A percentile compares a stretch with the other conserved stretches of the same genome.
Conservation (phyloP, 1,140 invertebrate species). For the Yoshiicerus persimilis region DNA sequence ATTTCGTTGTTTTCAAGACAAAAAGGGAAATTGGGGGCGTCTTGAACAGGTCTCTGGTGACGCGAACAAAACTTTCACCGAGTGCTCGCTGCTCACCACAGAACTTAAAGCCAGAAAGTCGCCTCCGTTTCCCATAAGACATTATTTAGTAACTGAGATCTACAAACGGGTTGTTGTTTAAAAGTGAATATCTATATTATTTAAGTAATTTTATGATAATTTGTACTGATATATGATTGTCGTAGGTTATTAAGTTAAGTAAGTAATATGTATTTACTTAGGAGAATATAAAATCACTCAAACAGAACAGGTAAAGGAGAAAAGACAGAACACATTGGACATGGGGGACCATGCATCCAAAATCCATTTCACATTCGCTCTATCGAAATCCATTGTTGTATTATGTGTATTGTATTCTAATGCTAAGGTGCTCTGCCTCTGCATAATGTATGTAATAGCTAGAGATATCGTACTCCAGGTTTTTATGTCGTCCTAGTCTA, state of each 20-base stretch:
- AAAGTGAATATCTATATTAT: background rate
- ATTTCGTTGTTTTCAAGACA: background rate
- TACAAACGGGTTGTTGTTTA: conserved; percentile 10
- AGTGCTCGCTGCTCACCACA: background rate
- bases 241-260: background rate
- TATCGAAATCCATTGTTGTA: conserved; percentile 14
- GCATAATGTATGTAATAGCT: background rate
- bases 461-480: background rate
- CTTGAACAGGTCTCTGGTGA: background rate
- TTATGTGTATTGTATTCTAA: background rate
- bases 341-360: background rate
- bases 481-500: background rate
- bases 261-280: background rate
- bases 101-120: background rate
- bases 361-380: conserved; percentile 9
- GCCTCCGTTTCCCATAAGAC: background rate
- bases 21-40: background rate
- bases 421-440: background rate
- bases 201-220: background rate
- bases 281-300: background rate
- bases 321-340: conserved; percentile 12
- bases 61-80: background rate
- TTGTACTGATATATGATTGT: background rate
- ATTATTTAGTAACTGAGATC: conserved; percentile 6
- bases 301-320: conserved; percentile 16